Evolutionary conservation across 2,888 invertebrate species (phyloP), one percentile per base, ranked within the genome.

Genomic region (Amphipoea lucens): DNA sequence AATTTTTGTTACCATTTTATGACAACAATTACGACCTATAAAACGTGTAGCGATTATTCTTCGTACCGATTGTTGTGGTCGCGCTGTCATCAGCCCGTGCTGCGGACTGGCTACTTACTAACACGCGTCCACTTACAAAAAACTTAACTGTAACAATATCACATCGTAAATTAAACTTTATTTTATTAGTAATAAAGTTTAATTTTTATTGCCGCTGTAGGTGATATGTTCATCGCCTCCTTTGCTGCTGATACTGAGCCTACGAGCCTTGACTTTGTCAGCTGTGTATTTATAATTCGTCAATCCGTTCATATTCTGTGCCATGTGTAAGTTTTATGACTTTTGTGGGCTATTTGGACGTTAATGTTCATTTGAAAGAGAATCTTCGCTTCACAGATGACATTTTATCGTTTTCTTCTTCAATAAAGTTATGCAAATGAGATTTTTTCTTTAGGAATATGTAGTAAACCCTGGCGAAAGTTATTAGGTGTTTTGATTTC

Each of bases 1-100:
- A 95, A 95, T 94, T 96, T 96, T 96, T 96, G 96, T 96, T 96
- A 96, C 95, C 93, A 96, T 96, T 97, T 97, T 96, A 97, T 95
- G 96, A 96, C 96, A 96, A 96, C 96, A 96, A 97, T 96, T 97
- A 97, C 95, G 96, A 96, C 94, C 96, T 94, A 96, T 97, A 96
- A 97, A 96, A 96, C 94, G 94, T 95, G 95, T 95, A 95, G 94
- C 95, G 95, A 96, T 96, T 96, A 96, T 96, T 95, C 94, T 92
- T 93, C 93, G 94, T 94, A 94, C 94, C 95, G 94, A 96, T 96
- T 95, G 95, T 95, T 95, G 96, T 93, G 96, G 95, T 94, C 92
- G 92, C 90, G 91, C 95, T 96, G 96, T 95, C 96, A 95, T 95
- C 96, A 93, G 93, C 90, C 92, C 90, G 91, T 89, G 91, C 92